phyloP scores from a whole-genome alignment of 37 sponge, comb jelly and placozoan genomes.

The Oopsacas minuta region DNA sequence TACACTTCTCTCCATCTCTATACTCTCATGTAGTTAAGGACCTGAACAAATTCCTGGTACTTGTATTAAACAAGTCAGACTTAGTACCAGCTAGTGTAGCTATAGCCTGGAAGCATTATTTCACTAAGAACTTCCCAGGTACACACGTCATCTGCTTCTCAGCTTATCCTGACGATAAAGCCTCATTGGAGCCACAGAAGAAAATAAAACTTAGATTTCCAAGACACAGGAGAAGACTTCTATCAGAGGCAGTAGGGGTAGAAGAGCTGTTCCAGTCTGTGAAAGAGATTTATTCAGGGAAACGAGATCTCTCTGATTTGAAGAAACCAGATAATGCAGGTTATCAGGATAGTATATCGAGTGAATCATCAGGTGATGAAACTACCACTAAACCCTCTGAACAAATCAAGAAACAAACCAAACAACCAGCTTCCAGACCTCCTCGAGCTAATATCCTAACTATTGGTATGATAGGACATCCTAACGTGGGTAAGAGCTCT shows the following conservation, averaged over 20 bases:
- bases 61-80: constrained; percentile 90
- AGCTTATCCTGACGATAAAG: constrained; percentile 44
- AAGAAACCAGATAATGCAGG: not conserved
- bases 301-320: not conserved
- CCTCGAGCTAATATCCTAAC: constrained; percentile 32
- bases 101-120: constrained; percentile 89
- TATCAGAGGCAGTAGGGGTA: constrained; percentile 12
- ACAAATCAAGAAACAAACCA: not conserved
- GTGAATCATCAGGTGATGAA: not conserved
- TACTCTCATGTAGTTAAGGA: constrained; percentile 52
- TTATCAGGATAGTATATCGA: not conserved
- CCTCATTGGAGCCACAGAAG: constrained; percentile 17
- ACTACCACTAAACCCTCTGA: not conserved
- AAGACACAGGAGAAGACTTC: not conserved
- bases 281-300: not conserved
- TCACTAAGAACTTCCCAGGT: constrained; percentile 53
- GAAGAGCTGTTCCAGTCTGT: constrained; percentile 16
- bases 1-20: constrained; percentile 78
- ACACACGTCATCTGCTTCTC: constrained; percentile 85
- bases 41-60: constrained; percentile 51
- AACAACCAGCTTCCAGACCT: not conserved
- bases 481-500: constrained; percentile 94
- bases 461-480: constrained; percentile 90
- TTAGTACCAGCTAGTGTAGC: constrained; percentile 80
- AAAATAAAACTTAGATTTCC: constrained; percentile 20